These are phyloP conservation scores for Ammodramus savannarum DNA, from an alignment of 2,113 vertebrate genomes.

Conservation along the genomic window DNA sequence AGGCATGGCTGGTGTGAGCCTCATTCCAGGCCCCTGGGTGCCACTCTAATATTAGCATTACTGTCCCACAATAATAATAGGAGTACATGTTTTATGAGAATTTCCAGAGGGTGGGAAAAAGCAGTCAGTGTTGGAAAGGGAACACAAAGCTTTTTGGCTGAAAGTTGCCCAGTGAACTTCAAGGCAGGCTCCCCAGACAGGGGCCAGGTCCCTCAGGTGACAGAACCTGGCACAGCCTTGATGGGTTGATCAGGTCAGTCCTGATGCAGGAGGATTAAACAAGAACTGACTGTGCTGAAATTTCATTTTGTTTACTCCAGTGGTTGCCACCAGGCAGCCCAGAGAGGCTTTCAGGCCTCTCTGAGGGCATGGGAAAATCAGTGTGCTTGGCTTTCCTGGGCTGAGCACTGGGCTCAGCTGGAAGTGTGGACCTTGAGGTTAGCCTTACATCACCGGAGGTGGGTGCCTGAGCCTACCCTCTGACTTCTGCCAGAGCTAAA, in stretches of 20 bases:
- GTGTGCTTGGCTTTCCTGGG: background rate
- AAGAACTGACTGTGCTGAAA: background rate
- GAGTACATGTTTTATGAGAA: background rate
- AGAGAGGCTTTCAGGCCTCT: background rate
- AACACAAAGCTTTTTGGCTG: background rate
- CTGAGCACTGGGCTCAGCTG: background rate
- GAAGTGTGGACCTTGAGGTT: background rate
- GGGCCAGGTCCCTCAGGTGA: background rate
- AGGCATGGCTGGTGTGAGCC: accelerated
- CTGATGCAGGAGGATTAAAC: background rate
- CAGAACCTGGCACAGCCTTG: background rate
- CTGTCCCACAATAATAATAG: background rate
- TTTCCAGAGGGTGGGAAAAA: background rate
- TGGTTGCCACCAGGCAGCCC: background rate
- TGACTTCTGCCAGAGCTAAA: background rate
- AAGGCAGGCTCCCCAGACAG: background rate
- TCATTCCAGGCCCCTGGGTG: background rate
- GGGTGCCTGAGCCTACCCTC: background rate
- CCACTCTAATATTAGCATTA: background rate
- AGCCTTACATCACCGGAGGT: background rate
- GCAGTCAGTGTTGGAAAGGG: background rate
- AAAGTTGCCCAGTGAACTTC: background rate
- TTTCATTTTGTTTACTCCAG: background rate
- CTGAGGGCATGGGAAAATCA: background rate
- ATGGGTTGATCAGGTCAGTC: background rate